Conservation (phyloP, 1,140 invertebrate species). For the Aphelinus certus region DNA sequence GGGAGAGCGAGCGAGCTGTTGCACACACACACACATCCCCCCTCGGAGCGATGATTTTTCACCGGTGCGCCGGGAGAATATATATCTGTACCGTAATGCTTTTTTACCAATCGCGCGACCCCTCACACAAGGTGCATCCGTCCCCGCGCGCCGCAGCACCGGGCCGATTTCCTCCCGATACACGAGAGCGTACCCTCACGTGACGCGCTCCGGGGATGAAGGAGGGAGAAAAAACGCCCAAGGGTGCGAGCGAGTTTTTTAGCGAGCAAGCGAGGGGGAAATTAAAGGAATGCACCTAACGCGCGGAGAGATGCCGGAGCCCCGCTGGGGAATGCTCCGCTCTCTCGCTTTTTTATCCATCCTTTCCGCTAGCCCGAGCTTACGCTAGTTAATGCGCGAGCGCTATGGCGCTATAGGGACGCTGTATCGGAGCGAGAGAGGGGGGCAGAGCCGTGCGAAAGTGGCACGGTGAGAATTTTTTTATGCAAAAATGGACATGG, state of each 20-base stretch:
- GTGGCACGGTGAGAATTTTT: constrained; percentile 62
- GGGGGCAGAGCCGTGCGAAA: constrained; percentile 56
- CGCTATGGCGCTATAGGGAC: constrained; percentile 15
- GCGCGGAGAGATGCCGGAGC: constrained; percentile 30
- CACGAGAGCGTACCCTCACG: constrained; percentile 1
- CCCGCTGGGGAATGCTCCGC: constrained; percentile 42
- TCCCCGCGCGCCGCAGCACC: constrained; percentile 21
- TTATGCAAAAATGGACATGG: constrained; percentile 65
- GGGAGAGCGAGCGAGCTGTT: not conserved
- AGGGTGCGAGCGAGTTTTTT: constrained; percentile 40
- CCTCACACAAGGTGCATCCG: constrained; percentile 35
- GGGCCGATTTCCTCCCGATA: constrained; percentile 35
- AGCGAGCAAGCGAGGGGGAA: constrained; percentile 40
- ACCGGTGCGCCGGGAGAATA: no score
- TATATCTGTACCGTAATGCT: constrained; percentile 58
- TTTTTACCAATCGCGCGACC: constrained; percentile 40
- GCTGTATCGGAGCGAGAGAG: not conserved
- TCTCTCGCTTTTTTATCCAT: constrained; percentile 27
- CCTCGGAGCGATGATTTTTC: constrained; percentile 30
- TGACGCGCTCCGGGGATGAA: no score
- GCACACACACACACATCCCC: constrained; percentile 21
- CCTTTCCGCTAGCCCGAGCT: constrained; percentile 21
- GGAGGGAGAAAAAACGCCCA: constrained; percentile 40
- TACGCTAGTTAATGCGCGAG: constrained; percentile 26
- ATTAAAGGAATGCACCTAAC: constrained; percentile 54